Percentiles rank a stretch among this genome's conserved stretches.
phyloP scores from a whole-genome alignment of 1,140 invertebrate genomes.

The Cheumatopsyche charites region DNA sequence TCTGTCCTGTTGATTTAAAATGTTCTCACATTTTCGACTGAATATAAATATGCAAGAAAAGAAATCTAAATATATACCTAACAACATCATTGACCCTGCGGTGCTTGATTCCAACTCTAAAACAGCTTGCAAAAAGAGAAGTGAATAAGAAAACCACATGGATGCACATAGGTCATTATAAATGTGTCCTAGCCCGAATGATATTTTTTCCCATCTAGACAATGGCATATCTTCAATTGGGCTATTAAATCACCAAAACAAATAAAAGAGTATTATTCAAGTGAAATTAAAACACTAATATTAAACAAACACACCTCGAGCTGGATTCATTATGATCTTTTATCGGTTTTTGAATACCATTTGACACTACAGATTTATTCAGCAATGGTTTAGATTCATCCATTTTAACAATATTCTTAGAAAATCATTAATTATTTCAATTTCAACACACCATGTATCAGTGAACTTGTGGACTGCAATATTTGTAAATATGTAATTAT shows the following conservation, averaged over 20 bases:
- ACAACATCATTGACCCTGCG: conserved; percentile 78
- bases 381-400: neutral
- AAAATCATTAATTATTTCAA: too few species aligned
- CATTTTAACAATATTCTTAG: neutral
- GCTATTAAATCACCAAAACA: too few species aligned
- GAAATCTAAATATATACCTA: conserved; percentile 62
- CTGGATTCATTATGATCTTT: too few species aligned
- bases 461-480: too few species aligned
- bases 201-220: conserved; percentile 59
- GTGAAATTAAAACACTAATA: too few species aligned
- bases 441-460: too few species aligned
- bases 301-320: too few species aligned
- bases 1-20: conserved; percentile 71
- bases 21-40: neutral
- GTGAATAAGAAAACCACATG: conserved; percentile 93
- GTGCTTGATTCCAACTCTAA: conserved; percentile 71
- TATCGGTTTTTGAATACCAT: too few species aligned
- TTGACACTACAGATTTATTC: neutral
- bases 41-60: neutral
- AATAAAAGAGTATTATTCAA: too few species aligned
- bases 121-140: conserved; percentile 86
- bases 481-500: too few species aligned
- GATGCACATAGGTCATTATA: conserved; percentile 90
- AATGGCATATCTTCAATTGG: neutral
- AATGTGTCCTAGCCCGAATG: conserved; percentile 85